A percentile compares a stretch with the other conserved stretches of the same genome.
phyloP scores from a whole-genome alignment of 2,113 vertebrate genomes.

The Cercocebus atys region DNA sequence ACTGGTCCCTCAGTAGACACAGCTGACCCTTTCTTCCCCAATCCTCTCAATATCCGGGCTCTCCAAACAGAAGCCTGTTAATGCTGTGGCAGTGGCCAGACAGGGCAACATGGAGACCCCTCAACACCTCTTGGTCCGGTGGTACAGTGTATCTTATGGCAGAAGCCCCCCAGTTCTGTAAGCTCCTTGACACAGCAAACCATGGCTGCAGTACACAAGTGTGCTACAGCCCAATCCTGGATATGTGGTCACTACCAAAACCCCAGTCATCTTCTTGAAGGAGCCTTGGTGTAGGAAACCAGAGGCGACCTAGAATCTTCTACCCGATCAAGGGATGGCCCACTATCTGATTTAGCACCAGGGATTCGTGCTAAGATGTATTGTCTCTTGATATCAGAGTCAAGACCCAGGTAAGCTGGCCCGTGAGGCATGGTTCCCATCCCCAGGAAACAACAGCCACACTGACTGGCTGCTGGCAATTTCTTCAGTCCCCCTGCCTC shows the following conservation, averaged over 20 bases:
- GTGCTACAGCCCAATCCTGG: neutral
- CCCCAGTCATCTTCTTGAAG: neutral
- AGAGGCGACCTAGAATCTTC: neutral
- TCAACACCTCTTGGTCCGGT: neutral
- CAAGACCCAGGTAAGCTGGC: neutral
- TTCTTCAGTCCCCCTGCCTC: neutral
- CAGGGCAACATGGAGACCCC: neutral
- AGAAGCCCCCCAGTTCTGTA: neutral
- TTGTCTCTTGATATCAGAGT: neutral
- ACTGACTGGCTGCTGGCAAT: accelerated
- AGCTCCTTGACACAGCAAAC: neutral
- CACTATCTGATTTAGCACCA: neutral
- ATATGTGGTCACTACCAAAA: neutral
- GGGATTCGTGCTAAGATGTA: neutral
- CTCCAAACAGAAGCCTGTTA: neutral
- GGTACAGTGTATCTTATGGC: neutral
- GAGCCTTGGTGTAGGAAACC: neutral
- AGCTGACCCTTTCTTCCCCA: neutral
- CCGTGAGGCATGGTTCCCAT: neutral
- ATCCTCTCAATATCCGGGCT: neutral
- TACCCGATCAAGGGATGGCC: neutral
- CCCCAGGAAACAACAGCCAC: neutral
- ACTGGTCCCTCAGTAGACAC: accelerated
- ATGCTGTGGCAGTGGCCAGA: too few relatives aligned
- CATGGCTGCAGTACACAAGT: neutral